phyloP scores from a whole-genome alignment of 2,888 invertebrate species.

The Bellardia pandia region DNA sequence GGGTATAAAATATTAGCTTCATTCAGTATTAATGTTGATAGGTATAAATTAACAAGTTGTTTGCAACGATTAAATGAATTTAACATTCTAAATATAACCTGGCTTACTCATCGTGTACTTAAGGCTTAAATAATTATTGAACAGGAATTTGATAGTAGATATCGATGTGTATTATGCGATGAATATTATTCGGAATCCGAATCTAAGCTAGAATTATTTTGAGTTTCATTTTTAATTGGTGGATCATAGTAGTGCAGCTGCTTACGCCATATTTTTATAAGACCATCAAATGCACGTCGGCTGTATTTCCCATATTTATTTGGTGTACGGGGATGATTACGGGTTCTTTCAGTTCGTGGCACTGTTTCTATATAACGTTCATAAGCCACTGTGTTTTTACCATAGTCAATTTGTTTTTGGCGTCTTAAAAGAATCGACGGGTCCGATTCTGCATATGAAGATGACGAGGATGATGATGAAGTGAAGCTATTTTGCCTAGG shows the following conservation, averaged over 20 bases:
- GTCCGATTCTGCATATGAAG: conserved; percentile 87
- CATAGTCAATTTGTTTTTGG: conserved; percentile 97
- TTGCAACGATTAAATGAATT: conserved; percentile 2
- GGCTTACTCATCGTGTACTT: background rate
- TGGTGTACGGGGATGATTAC: conserved; percentile 94
- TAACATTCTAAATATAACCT: background rate
- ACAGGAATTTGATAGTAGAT: background rate
- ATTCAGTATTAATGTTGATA: background rate
- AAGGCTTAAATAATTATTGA: background rate
- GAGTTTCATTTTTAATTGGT: conserved; percentile 74
- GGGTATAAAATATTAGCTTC: background rate
- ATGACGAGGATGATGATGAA: conserved; percentile 79
- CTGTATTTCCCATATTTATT: conserved; percentile 94
- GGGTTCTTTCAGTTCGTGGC: conserved; percentile 88
- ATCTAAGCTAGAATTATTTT: conserved; percentile 50
- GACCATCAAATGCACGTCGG: conserved; percentile 95
- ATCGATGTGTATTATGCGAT: background rate
- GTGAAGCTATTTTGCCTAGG: conserved; percentile 80
- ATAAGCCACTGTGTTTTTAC: conserved; percentile 96
- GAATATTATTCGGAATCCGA: conserved; percentile 66
- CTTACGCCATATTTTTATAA: conserved; percentile 94
- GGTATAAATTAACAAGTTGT: background rate
- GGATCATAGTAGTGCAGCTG: conserved; percentile 92
- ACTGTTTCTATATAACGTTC: conserved; percentile 89
- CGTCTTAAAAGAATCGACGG: conserved; percentile 89